These are phyloP conservation scores for Poeciliopsis occidentalis DNA, from an alignment of 2,113 vertebrate genomes.

Conservation along the genomic window DNA sequence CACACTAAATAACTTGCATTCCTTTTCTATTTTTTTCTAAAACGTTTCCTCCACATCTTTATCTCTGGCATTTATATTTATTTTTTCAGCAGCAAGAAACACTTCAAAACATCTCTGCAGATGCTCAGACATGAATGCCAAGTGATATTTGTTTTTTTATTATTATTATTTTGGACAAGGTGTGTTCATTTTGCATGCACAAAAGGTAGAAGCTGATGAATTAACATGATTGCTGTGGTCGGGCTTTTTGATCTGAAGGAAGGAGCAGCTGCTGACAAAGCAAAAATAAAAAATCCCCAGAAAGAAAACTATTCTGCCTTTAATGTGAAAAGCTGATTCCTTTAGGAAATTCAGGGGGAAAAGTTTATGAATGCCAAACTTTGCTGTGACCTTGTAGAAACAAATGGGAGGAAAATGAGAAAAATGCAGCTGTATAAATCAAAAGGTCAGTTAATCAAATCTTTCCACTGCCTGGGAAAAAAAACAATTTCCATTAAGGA, in stretches of 20 bases:
- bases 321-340: background rate
- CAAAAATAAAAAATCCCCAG: background rate
- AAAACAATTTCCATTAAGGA: background rate
- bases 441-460: background rate
- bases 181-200: background rate
- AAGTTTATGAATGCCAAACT: background rate
- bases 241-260: slow-evolving; percentile 1
- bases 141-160: background rate
- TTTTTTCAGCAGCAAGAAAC: background rate
- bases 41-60: background rate
- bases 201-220: slow-evolving; percentile 3
- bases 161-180: background rate
- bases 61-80: background rate
- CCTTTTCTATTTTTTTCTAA: background rate
- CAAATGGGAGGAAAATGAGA: background rate
- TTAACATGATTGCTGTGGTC: slow-evolving; percentile 4
- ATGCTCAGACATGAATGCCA: background rate
- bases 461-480: background rate
- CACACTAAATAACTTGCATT: background rate
- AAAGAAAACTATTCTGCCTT: background rate
- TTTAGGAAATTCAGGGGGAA: background rate
- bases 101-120: background rate
- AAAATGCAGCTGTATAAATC: background rate
- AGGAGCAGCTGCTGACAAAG: slow-evolving; percentile 6
- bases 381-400: background rate